Base-by-base conservation (phyloP, 2,113 vertebrate genomes). In the Caracal caracal region DNA sequence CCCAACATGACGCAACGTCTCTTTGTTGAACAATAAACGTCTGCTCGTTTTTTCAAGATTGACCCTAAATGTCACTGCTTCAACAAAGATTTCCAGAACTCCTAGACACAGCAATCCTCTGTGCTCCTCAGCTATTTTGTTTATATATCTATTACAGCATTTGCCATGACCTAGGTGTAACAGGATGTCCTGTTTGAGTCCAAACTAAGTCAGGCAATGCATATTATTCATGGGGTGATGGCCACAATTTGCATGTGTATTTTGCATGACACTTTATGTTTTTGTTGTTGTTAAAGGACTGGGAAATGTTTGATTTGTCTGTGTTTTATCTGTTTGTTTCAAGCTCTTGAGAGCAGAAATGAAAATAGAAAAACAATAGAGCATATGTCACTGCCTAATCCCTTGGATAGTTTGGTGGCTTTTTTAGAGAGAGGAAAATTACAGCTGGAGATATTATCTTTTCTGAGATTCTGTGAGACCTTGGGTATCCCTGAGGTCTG, bases 321-420 rank as follows among this genome's bases (percentile, higher is more conserved):
- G 56, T 66, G 20, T 59, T 73, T 95, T 71, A 86, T 81, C 47
- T 85, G 12, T 40, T 40, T 82, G 26, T 81, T 91, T 93, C 28
- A 71, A 90, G 16, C 2, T 92, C 75, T 96, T 88, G 59, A 94
- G 56, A 79, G 17, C 9, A 65, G 80, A 53, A 49, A 82, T 10
- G 76, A 82, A 93, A 81, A 51, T 61, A n/a, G 10, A 86, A 76
- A 94, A 89, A 79, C 17, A 95, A 22, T 37, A 26, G 71, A 85
- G 8, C 63, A 9, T 87, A 22, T 43, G 70, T 96, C 6, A 30
- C 47, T 90, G 43, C 26, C 19, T 43, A 81, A 78, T 61, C 12
- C 56, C 22, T 86, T 86, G 43, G 22, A n/a, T 28, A 26, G 1
- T 4, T 61, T 35, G 2, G 51, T 88, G 19, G 24, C 2, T 85